Conservation (phyloP, 2,888 invertebrate genomes). For the Acronicta leporina region DNA sequence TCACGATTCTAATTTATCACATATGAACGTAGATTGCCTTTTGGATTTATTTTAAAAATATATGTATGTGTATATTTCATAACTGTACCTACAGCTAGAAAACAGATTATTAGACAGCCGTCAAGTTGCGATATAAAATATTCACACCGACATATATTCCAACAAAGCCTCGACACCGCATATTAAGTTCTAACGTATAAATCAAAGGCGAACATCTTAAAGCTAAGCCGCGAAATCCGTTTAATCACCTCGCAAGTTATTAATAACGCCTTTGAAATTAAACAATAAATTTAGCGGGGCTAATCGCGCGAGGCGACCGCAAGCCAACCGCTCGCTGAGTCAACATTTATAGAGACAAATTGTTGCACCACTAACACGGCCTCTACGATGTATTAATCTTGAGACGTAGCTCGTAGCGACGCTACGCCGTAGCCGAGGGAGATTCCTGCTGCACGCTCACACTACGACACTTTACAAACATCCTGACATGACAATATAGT, state of each 20-base stretch:
- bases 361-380: slow-evolving; percentile 85
- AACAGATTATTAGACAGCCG: slow-evolving; percentile 43
- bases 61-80: slow-evolving; percentile 24
- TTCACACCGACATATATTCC: slow-evolving; percentile 57
- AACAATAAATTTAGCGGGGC: slow-evolving; percentile 88
- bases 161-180: slow-evolving; percentile 72
- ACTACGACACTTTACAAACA: slow-evolving; percentile 54
- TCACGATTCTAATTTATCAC: slow-evolving; percentile 36
- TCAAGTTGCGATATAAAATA: slow-evolving; percentile 58
- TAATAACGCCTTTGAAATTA: slow-evolving; percentile 88
- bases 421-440: slow-evolving; percentile 68
- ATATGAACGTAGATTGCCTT: slow-evolving; percentile 23
- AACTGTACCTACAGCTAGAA: slow-evolving; percentile 41
- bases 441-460: slow-evolving; percentile 58
- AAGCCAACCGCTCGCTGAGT: slow-evolving; percentile 82
- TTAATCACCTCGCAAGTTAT: slow-evolving; percentile 87
- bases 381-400: slow-evolving; percentile 87
- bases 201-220: slow-evolving; percentile 81
- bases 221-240: slow-evolving; percentile 83
- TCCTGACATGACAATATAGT: slow-evolving; percentile 29
- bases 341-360: slow-evolving; percentile 90
- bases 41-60: slow-evolving; percentile 35
- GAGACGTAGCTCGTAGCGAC: slow-evolving; percentile 68
- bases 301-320: slow-evolving; percentile 86
- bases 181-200: slow-evolving; percentile 78